Evolutionary conservation across 1,140 invertebrate genomes (phyloP), one percentile per base, ranked within the genome.

Genomic region (Pogonognathellus flavescens): DNA sequence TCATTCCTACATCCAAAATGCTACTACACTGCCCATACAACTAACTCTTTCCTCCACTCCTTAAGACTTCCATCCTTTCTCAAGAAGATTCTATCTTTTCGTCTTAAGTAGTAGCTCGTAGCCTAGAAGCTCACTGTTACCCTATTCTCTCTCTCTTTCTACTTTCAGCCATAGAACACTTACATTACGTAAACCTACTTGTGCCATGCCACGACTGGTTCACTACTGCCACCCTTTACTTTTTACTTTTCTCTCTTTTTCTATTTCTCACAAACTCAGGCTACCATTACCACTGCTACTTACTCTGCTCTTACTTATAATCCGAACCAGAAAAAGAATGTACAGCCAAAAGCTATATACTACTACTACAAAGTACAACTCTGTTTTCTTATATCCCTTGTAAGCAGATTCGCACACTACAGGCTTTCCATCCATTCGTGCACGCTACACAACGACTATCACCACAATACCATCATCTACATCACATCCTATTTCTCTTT

Each of bases 401-500:
- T 41, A 41, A 41, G 31, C 6, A 41, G 31, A 41, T 41, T 41
- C 31, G 6, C 31, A 41, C 31, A 41, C 31, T 3, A 41, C 31
- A 41, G 2, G 31, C 31, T 41, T 6, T 41, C 1, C 31, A 41
- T 41, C 31, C 31, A 41, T 41, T 41, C 31, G 13, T 66, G 25
- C 62, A 66, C 22, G 22, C 20, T 66, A 66, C 22, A 20, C 25
- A 66, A 25, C 62, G 31, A 49, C 31, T 76, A 50, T 50, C 70
- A 76, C 16, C 18, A 76, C 70, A 50, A 49, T 76, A 16, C 70
- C 70, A 76, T 41, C 70, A 76, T 76, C 70, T 76, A 76, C 70
- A 76, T 41, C 70, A 76, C 41, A 76, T 76, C 70, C 70, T 76
- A 66, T 66, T 76, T 76, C 70, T 76, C 41, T 76, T 49, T 76